Evolutionary conservation across 2,888 invertebrate genomes (phyloP).

Genomic region (Pasiphila rectangulata): DNA sequence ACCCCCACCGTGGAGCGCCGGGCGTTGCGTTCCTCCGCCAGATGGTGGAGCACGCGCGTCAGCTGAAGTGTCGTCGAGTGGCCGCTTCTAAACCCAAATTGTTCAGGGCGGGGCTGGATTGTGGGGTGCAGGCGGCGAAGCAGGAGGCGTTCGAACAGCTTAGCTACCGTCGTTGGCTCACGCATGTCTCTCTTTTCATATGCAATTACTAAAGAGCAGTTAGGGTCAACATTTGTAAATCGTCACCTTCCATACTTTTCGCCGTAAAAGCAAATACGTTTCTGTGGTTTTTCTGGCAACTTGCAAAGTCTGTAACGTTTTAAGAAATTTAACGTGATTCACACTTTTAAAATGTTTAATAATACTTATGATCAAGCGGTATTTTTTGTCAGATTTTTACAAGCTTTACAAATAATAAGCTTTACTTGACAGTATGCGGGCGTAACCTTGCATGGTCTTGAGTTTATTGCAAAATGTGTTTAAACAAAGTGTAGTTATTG

Average conservation of each 20-base stretch:
- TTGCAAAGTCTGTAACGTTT: slow-evolving; percentile 18
- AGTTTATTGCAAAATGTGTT: slow-evolving; percentile 18
- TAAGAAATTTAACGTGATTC: slow-evolving; percentile 18
- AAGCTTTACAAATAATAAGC: too few species aligned
- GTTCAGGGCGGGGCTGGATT: too few species aligned
- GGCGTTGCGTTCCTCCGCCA: too few species aligned
- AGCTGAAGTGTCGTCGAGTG: too few species aligned
- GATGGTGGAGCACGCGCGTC: too few species aligned
- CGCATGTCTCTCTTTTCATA: slow-evolving; percentile 10
- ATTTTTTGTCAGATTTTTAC: slow-evolving; percentile 9
- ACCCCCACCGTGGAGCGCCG: too few species aligned
- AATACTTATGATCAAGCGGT: too few species aligned
- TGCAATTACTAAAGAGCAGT: slow-evolving; percentile 25
- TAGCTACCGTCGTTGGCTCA: too few species aligned
- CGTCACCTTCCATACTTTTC: slow-evolving; percentile 25
- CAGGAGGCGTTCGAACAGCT: too few species aligned
- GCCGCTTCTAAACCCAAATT: too few species aligned
- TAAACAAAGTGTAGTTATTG: too few species aligned
- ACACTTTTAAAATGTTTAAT: slow-evolving; percentile 6
- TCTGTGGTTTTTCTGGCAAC: slow-evolving; percentile 27
- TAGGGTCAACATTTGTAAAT: slow-evolving; percentile 29
- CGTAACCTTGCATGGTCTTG: slow-evolving; percentile 11
- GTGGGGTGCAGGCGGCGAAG: too few species aligned
- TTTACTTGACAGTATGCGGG: slow-evolving; percentile 18
- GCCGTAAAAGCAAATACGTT: slow-evolving; percentile 27